These are phyloP conservation scores for Littorina saxatilis DNA, from an alignment of 1,140 invertebrate genomes.

Conservation along the genomic window DNA sequence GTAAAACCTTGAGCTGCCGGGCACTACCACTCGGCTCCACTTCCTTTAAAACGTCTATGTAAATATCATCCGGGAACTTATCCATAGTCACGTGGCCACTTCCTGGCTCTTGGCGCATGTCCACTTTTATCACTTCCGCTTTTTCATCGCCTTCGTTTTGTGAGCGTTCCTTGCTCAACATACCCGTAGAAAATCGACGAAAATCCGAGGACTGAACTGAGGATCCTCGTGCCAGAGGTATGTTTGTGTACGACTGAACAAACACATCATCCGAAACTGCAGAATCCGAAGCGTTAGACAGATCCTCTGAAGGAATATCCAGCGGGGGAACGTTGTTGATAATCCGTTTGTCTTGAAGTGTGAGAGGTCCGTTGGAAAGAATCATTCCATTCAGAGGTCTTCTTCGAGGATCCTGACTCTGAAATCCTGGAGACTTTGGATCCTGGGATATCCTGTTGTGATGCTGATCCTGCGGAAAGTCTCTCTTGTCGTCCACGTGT, in stretches of 20 bases:
- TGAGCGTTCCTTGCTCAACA: not conserved
- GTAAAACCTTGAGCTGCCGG: constrained; percentile 27
- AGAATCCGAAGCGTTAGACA: constrained; percentile 12
- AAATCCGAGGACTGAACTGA: not conserved
- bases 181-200: not conserved
- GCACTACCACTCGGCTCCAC: constrained; percentile 19
- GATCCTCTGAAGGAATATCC: constrained; percentile 19
- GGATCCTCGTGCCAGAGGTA: not conserved
- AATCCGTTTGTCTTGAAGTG: constrained; percentile 9
- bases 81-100: constrained; percentile 8
- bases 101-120: not conserved
- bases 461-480: not conserved
- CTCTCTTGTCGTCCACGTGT: not conserved
- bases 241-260: not conserved
- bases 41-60: constrained; percentile 38
- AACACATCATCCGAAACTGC: constrained; percentile 22
- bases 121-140: constrained; percentile 15
- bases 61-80: constrained; percentile 42
- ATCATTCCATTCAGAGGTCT: constrained; percentile 19
- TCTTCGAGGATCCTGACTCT: not conserved
- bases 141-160: not conserved
- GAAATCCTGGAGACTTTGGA: not conserved
- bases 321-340: constrained; percentile 19
- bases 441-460: not conserved
- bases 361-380: not conserved